These are phyloP conservation scores for Psix sp. DNA, from an alignment of 1,140 invertebrate genomes.

Conservation along the genomic window DNA sequence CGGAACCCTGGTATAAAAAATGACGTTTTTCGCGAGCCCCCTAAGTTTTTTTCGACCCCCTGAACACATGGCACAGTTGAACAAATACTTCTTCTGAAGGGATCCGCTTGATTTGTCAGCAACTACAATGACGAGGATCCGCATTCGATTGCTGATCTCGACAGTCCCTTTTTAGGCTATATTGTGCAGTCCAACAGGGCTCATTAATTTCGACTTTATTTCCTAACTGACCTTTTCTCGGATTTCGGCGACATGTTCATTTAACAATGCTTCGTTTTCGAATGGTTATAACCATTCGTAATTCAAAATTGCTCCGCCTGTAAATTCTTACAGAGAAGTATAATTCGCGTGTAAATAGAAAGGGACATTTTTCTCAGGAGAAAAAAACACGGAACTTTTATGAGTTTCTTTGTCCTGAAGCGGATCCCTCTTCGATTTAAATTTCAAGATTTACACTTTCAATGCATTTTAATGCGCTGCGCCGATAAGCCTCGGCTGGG, in stretches of 20 bases:
- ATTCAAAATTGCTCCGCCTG: constrained; percentile 9
- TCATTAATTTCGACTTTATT: constrained; percentile 28
- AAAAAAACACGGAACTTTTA: constrained; percentile 16
- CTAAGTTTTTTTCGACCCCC: constrained; percentile 8
- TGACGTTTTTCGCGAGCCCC: constrained; percentile 9
- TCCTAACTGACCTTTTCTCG: constrained; percentile 9
- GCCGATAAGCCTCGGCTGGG: constrained; percentile 12
- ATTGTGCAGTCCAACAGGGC: neutral
- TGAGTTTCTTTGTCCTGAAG: constrained; percentile 1
- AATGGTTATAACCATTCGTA: constrained; percentile 21
- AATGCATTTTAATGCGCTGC: constrained; percentile 37
- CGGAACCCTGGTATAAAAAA: constrained; percentile 23
- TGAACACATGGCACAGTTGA: constrained; percentile 42
- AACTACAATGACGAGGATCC: constrained; percentile 39
- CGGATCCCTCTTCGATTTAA: constrained; percentile 6
- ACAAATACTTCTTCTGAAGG: constrained; percentile 46
- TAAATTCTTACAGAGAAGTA: neutral
- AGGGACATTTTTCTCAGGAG: constrained; percentile 26
- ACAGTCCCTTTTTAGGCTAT: constrained; percentile 9
- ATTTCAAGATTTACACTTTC: constrained; percentile 34
- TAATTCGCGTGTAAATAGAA: constrained; percentile 36
- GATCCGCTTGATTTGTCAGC: constrained; percentile 53
- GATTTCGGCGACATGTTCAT: constrained; percentile 1
- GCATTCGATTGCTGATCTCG: no score
- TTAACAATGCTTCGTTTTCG: constrained; percentile 12